Conservation (phyloP, 2,113 vertebrate genomes). For the Nothocercus julius region DNA sequence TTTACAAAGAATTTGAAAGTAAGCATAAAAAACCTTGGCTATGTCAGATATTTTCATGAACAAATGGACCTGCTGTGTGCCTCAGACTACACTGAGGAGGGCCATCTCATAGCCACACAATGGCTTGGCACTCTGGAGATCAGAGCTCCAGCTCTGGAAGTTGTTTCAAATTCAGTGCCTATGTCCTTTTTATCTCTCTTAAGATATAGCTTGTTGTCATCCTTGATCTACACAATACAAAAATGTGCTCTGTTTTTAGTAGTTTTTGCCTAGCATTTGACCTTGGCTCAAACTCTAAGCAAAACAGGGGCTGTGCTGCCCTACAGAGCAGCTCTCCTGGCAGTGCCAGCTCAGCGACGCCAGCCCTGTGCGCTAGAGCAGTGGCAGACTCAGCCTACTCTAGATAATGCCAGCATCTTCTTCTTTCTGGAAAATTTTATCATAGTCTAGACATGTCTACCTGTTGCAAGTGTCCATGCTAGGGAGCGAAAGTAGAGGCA, state of each 20-base stretch:
- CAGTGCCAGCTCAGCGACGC: too few relatives aligned
- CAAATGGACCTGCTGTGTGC: not conserved
- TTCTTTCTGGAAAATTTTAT: too few relatives aligned
- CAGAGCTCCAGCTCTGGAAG: not conserved
- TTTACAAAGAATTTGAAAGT: conserved; percentile 35
- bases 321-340: not conserved
- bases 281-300: not conserved
- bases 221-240: not conserved
- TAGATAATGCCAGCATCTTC: too few relatives aligned
- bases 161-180: not conserved
- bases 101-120: not conserved
- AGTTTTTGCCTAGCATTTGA: not conserved
- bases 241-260: not conserved
- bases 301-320: not conserved
- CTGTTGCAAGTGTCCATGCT: too few relatives aligned
- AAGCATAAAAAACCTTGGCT: not conserved
- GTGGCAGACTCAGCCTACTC: too few relatives aligned
- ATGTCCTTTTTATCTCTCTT: not conserved
- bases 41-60: not conserved
- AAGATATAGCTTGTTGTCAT: not conserved
- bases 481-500: too few relatives aligned
- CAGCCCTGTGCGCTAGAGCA: too few relatives aligned
- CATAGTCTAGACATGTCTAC: too few relatives aligned
- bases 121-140: not conserved
- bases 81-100: not conserved